These are phyloP conservation scores for Metellina segmentata DNA, from an alignment of 2,888 invertebrate genomes.

Conservation along the genomic window DNA sequence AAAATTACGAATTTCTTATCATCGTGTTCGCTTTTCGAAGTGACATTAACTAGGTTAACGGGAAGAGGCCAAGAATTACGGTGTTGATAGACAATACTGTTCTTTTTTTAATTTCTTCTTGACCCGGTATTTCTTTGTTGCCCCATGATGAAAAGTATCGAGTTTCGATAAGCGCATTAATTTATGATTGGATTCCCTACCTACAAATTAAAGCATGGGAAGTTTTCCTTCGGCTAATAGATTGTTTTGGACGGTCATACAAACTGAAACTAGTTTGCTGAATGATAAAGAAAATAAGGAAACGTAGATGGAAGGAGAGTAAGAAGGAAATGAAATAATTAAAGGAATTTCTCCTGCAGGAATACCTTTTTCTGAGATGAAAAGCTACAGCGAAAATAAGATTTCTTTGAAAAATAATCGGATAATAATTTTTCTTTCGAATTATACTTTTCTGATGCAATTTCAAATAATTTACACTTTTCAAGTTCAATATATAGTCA, in stretches of 20 bases:
- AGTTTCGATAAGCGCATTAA: constrained; percentile 15
- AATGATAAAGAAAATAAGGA: background rate
- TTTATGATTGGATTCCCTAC: constrained; percentile 18
- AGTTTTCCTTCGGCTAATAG: background rate
- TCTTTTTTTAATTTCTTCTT: background rate
- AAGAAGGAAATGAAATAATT: background rate
- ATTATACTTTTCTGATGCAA: no score
- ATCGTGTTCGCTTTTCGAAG: background rate
- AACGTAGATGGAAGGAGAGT: background rate
- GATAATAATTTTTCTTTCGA: no score
- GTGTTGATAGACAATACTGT: background rate
- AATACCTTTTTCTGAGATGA: no score
- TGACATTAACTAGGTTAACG: constrained; percentile 7
- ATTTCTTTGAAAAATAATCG: no score
- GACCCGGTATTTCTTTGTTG: background rate
- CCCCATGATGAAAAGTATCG: background rate
- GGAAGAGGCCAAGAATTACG: constrained; percentile 13
- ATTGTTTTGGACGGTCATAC: background rate
- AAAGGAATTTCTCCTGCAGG: no score
- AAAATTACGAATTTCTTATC: background rate
- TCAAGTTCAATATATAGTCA: no score
- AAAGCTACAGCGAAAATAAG: no score
- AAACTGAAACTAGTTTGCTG: background rate
- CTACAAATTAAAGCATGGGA: background rate
- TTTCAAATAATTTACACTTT: no score